Percentiles rank a stretch among this genome's conserved stretches.
Evolutionary conservation across 2,113 vertebrate genomes (phyloP).

Genomic region (Uropsilus gracilis): DNA sequence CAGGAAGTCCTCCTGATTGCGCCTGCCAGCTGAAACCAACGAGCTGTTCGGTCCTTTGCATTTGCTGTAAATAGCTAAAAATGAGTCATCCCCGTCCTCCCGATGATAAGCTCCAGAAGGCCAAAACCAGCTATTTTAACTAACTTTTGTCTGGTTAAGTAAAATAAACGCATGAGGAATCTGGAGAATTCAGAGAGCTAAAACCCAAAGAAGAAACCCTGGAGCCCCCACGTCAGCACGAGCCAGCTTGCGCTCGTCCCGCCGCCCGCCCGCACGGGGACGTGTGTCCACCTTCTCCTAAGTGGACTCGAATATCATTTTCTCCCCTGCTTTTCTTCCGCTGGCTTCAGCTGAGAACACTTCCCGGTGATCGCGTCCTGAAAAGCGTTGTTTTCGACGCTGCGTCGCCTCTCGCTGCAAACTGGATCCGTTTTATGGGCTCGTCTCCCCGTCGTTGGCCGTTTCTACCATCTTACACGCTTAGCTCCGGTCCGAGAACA

Average conservation of each 20-base stretch:
- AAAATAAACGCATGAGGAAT: neutral
- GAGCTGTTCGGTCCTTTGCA: neutral
- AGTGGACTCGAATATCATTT: slow-evolving; percentile 28
- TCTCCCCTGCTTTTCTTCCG: slow-evolving; percentile 25
- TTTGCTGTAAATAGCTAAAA: neutral
- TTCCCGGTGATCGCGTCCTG: neutral
- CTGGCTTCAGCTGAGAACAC: slow-evolving; percentile 11
- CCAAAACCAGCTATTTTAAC: neutral
- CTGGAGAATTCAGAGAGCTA: neutral
- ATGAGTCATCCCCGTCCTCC: neutral
- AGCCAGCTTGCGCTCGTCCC: neutral
- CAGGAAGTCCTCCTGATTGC: neutral
- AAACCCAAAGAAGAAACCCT: neutral
- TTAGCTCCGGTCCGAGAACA: no score
- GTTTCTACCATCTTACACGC: neutral
- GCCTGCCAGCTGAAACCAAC: neutral
- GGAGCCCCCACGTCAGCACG: neutral
- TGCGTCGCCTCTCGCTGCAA: neutral
- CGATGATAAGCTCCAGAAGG: neutral
- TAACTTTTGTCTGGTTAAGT: neutral
- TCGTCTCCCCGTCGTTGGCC: neutral
- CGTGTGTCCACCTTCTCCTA: neutral
- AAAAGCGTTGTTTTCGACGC: neutral
- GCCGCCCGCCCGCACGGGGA: neutral
- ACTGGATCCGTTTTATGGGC: neutral